Base-by-base conservation (phyloP, 2,113 vertebrate genomes). In the Misgurnus anguillicaudatus region DNA sequence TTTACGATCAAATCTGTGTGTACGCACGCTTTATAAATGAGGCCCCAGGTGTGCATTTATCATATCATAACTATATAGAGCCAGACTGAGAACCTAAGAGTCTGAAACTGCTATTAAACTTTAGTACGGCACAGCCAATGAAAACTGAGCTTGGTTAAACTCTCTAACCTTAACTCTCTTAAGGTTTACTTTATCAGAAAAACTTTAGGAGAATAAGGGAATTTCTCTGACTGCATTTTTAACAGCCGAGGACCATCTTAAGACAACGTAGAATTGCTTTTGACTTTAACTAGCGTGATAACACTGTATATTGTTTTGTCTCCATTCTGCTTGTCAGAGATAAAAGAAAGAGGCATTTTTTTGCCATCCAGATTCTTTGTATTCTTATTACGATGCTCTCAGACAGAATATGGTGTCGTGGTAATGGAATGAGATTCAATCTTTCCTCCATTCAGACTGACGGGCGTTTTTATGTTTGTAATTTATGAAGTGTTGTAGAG, bases 401-500 rank as follows among this genome's bases (percentile, higher is more conserved):
- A 36, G 11, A 5, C 31, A 39, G 11, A 31, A 67, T 67, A 51
- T 45, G 61, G 47, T 57, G 14, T 39, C 10, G 16, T 39, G 67
- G 68, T 78, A 78, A 75, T 79, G 75, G 69, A 74, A 74, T 62
- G 57, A 66, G 51, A 67, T 67, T 45, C 75, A 60, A 60, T 73
- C 62, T 71, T 47, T 8, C 47, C 58, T 74, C 45, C 62, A 48
- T 67, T 67, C 51, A 51, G 69, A 60, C 70, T 47, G 74, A 67
- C 45, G 48, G 67, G 42, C 53, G 68, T 72, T 75, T 82, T 79
- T 79, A 75, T 82, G 76, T 82, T 77, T 78, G 81, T 75, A 79
- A 82, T 79, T 82, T 78, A 82, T 82, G 81, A 82, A 82, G 62
- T 75, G 81, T 69, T 69, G 63, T 79, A 72, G 53, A 1, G 70